Percentiles rank a stretch among this genome's conserved stretches.
phyloP scores from a whole-genome alignment of 2,888 invertebrate species.

The Heteromurus nitidus region DNA sequence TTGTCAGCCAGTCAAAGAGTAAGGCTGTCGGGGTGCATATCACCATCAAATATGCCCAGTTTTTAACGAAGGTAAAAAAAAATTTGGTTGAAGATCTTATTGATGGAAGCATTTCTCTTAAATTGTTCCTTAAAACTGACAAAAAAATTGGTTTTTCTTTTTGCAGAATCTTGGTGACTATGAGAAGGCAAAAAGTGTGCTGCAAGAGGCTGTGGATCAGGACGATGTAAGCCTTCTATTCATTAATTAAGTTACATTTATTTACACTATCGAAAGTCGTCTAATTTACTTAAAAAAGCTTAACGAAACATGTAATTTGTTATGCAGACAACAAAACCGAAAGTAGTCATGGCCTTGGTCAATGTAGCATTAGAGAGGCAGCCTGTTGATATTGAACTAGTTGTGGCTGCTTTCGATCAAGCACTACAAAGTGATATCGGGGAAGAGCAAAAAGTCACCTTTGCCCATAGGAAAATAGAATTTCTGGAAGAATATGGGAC shows the following conservation, averaged over 20 bases:
- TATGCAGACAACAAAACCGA: slow-evolving; percentile 78
- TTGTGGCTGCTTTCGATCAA: slow-evolving; percentile 83
- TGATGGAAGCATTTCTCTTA: too few species aligned
- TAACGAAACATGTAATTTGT: too few species aligned
- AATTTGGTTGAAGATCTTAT: too few species aligned
- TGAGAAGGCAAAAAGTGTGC: slow-evolving; percentile 79
- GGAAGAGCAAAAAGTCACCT: slow-evolving; percentile 88
- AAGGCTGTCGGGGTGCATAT: slow-evolving; percentile 84
- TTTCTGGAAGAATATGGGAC: slow-evolving; percentile 95
- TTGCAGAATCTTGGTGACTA: slow-evolving; percentile 78
- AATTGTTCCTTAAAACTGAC: too few species aligned
- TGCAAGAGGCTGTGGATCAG: slow-evolving; percentile 86
- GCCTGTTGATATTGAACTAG: slow-evolving; percentile 81
- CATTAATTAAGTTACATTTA: too few species aligned
- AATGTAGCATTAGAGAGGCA: slow-evolving; percentile 88
- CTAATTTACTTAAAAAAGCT: too few species aligned
- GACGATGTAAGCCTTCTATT: slow-evolving; percentile 81
- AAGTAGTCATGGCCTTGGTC: slow-evolving; percentile 78
- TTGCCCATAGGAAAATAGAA: slow-evolving; percentile 96
- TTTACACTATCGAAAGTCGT: too few species aligned
- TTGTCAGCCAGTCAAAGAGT: slow-evolving; percentile 84
- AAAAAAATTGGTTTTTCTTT: slow-evolving; percentile 59
- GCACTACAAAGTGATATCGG: slow-evolving; percentile 86
- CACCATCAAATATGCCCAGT: slow-evolving; percentile 94
- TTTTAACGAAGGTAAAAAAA: slow-evolving; percentile 86